These are phyloP conservation scores for Enteromius anoplus DNA, from an alignment of 2,797 vertebrate species.

Conservation along the genomic window DNA sequence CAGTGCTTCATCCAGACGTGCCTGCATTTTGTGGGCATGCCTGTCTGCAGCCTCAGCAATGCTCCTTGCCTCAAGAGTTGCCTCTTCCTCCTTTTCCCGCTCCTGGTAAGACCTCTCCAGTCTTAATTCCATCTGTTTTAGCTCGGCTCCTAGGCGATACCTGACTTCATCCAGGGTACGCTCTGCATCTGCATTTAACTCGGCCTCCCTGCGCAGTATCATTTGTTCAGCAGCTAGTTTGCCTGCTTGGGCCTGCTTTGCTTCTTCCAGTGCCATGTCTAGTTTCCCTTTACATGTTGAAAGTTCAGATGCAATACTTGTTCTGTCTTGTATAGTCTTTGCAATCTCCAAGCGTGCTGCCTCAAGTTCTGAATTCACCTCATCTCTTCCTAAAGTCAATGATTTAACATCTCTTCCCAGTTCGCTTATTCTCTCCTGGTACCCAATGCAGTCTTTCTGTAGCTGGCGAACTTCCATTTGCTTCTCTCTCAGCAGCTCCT, in stretches of 20 bases:
- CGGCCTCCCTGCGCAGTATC: constrained; percentile 74
- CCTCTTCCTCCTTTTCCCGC: constrained; percentile 76
- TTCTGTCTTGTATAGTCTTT: constrained; percentile 75
- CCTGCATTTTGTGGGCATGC: constrained; percentile 81
- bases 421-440: constrained; percentile 91
- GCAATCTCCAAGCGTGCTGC: constrained; percentile 69
- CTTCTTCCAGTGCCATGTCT: constrained; percentile 82
- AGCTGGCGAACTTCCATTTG: constrained; percentile 94
- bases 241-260: constrained; percentile 77
- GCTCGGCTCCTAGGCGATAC: constrained; percentile 84
- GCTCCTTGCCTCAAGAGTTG: constrained; percentile 73
- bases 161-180: constrained; percentile 85
- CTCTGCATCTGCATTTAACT: constrained; percentile 79
- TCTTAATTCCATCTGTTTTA: constrained; percentile 85
- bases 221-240: constrained; percentile 74
- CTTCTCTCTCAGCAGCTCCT: constrained; percentile 93
- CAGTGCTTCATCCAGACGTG: constrained; percentile 85
- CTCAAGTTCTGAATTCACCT: constrained; percentile 80
- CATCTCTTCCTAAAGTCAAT: constrained; percentile 79
- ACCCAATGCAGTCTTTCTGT: constrained; percentile 91
- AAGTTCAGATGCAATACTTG: constrained; percentile 79
- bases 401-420: constrained; percentile 85
- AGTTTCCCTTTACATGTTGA: constrained; percentile 75
- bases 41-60: constrained; percentile 76
- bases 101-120: constrained; percentile 82